These are phyloP conservation scores for Thymelicus acteon DNA, from an alignment of 2,888 invertebrate genomes.

Conservation along the genomic window DNA sequence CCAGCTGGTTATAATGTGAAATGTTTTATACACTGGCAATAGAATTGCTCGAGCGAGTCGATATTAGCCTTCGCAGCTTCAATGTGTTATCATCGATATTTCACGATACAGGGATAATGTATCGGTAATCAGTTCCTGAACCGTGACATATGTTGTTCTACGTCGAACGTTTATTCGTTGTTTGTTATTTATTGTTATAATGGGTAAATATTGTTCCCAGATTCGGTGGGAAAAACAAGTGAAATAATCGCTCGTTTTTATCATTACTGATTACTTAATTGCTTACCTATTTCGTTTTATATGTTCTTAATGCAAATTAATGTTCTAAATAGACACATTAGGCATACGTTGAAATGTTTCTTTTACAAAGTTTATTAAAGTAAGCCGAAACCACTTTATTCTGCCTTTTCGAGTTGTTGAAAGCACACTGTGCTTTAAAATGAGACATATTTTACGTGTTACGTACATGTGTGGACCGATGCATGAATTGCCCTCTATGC, in stretches of 20 bases:
- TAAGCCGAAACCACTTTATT: too few relatives aligned
- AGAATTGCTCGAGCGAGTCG: background rate
- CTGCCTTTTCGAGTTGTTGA: too few relatives aligned
- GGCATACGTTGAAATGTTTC: too few relatives aligned
- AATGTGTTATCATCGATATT: constrained; percentile 12
- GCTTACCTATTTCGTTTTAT: background rate
- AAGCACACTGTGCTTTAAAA: too few relatives aligned
- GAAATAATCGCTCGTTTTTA: background rate
- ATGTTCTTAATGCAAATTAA: background rate
- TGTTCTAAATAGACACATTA: too few relatives aligned
- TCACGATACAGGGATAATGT: constrained; percentile 25
- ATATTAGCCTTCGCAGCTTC: background rate
- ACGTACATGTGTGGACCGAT: too few relatives aligned
- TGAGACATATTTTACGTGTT: too few relatives aligned
- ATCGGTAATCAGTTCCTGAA: constrained; percentile 26
- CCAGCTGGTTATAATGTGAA: constrained; percentile 5
- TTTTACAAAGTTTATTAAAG: too few relatives aligned
- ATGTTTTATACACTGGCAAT: constrained; percentile 23
- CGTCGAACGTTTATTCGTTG: background rate
- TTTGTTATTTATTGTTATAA: constrained; percentile 12
- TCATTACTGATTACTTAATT: background rate
- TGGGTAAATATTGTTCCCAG: constrained; percentile 3
- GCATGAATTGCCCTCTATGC: too few relatives aligned
- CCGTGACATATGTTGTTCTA: constrained; percentile 11
- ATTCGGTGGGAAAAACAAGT: background rate